Percentiles rank a stretch among this genome's conserved stretches.
These are phyloP conservation scores for Mya arenaria DNA, from an alignment of 1,140 invertebrate genomes.

Conservation along the genomic window DNA sequence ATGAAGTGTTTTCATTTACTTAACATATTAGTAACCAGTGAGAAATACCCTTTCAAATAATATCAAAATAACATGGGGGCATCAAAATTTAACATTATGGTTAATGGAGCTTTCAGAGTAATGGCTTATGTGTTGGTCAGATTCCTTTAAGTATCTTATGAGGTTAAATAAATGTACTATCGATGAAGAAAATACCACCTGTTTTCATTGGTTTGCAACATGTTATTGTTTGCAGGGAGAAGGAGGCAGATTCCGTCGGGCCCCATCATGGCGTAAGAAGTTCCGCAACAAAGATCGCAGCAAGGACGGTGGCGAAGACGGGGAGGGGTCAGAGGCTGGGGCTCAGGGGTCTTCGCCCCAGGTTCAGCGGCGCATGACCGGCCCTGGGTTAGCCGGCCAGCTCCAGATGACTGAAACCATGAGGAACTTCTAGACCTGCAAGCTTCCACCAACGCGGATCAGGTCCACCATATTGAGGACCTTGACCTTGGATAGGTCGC, in stretches of 20 bases:
- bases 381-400: conserved; percentile 57
- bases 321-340: conserved; percentile 52
- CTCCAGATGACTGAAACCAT: conserved; percentile 61
- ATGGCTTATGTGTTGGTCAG: too few relatives aligned
- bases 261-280: conserved; percentile 79
- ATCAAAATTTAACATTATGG: too few relatives aligned
- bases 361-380: conserved; percentile 49
- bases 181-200: too few relatives aligned
- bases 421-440: conserved; percentile 55
- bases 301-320: conserved; percentile 66
- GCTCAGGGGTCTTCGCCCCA: conserved; percentile 67
- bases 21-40: too few relatives aligned
- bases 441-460: not conserved
- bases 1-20: too few relatives aligned
- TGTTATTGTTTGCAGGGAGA: conserved; percentile 71
- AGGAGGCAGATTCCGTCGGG: conserved; percentile 76
- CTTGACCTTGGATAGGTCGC: not conserved
- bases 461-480: not conserved
- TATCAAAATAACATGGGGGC: too few relatives aligned
- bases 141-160: too few relatives aligned
- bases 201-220: too few relatives aligned
- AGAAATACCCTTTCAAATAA: too few relatives aligned
- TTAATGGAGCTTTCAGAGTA: too few relatives aligned
- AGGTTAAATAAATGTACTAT: too few relatives aligned
- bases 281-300: conserved; percentile 76